Conservation (phyloP, 2,797 vertebrate genomes). For the Eulemur rubriventer region DNA sequence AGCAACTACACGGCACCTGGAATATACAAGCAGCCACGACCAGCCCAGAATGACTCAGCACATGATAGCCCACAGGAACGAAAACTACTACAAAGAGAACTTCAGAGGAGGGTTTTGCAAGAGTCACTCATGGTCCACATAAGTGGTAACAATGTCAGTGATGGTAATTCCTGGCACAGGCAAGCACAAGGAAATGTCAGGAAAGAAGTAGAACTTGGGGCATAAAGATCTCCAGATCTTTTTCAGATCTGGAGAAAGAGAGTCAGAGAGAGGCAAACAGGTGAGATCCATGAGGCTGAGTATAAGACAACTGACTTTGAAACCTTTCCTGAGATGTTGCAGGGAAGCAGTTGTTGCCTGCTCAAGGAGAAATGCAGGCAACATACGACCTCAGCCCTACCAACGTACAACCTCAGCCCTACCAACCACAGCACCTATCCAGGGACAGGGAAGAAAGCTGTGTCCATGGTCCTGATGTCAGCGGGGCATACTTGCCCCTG, state of each 20-base stretch:
- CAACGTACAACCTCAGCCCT: not conserved
- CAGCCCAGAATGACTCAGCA: not conserved
- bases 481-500: not conserved
- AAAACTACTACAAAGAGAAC: not conserved
- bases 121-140: not conserved
- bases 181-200: not conserved
- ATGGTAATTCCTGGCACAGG: not conserved
- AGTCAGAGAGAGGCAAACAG: not conserved
- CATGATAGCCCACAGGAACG: not conserved
- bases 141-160: not conserved
- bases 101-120: not conserved
- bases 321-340: not conserved
- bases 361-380: not conserved
- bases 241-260: not conserved
- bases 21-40: not conserved
- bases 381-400: too few relatives aligned
- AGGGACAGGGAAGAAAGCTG: not conserved
- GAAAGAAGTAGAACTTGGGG: not conserved
- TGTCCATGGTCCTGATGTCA: not conserved
- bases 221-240: too few relatives aligned
- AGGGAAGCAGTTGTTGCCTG: not conserved
- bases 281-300: not conserved
- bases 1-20: not conserved
- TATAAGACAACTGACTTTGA: not conserved
- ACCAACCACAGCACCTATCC: not conserved